A percentile compares a stretch with the other conserved stretches of the same genome.
Conservation (phyloP, 2,797 vertebrate genomes). For the Chloroceryle amazona region DNA sequence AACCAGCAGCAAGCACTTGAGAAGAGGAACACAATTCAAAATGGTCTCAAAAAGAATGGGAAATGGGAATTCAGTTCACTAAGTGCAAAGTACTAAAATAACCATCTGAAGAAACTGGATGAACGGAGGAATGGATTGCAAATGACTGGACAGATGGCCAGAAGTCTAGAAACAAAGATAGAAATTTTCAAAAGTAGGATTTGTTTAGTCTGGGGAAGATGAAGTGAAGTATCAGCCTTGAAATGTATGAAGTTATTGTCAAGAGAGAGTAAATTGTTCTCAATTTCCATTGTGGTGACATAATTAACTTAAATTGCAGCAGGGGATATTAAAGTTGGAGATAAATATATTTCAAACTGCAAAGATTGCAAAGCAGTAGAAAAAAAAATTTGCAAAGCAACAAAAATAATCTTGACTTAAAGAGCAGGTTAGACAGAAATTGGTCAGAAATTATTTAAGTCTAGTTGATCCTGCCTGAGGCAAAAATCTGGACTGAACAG, state of each 20-base stretch:
- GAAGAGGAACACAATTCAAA: not conserved
- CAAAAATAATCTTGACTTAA: not conserved
- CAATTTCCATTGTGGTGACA: not conserved
- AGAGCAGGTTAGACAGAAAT: not conserved
- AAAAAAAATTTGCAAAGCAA: not conserved
- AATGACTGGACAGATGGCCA: not conserved
- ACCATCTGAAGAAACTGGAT: not conserved
- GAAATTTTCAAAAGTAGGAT: not conserved
- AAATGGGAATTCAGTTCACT: not conserved
- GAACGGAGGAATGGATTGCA: not conserved
- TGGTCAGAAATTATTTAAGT: not conserved
- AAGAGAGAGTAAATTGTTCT: not conserved
- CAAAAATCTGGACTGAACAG: slow-evolving; percentile 12
- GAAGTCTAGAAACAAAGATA: not conserved
- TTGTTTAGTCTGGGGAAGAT: not conserved
- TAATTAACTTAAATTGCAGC: slow-evolving; percentile 9
- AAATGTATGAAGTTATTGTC: not conserved
- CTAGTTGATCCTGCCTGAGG: not conserved
- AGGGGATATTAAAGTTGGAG: not conserved
- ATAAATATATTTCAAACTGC: not conserved
- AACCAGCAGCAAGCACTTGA: not conserved
- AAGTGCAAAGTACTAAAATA: not conserved
- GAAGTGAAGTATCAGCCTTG: not conserved
- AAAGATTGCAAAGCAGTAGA: not conserved
- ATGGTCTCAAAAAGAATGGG: not conserved